Percentiles rank a stretch among this genome's conserved stretches.
phyloP scores from a whole-genome alignment of 1,140 invertebrate genomes.

The Hylaeus volcanicus region DNA sequence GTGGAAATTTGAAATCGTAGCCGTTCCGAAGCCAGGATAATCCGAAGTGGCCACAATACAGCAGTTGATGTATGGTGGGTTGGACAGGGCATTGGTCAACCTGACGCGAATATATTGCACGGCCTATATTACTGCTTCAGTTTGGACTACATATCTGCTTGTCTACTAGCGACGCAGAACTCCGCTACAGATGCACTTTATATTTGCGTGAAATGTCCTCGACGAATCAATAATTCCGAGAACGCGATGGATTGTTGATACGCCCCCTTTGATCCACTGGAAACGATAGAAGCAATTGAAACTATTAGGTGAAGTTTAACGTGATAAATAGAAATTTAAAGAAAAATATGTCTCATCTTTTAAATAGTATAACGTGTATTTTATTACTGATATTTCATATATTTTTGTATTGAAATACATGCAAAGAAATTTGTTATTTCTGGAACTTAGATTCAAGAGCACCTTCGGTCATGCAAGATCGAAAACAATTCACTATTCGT shows the following conservation, averaged over 20 bases:
- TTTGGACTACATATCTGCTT: slow-evolving; percentile 58
- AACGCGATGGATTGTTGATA: slow-evolving; percentile 7
- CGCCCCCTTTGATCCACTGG: too few species aligned
- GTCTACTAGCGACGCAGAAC: slow-evolving; percentile 15
- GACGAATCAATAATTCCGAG: slow-evolving; percentile 34
- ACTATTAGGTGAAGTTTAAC: too few species aligned
- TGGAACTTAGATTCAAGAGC: not conserved
- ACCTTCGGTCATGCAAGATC: not conserved
- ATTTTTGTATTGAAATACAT: too few species aligned
- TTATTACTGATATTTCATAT: too few species aligned
- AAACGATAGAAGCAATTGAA: too few species aligned
- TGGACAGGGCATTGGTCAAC: slow-evolving; percentile 66
- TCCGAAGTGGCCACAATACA: slow-evolving; percentile 68
- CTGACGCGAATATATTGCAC: slow-evolving; percentile 66
- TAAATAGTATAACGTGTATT: too few species aligned
- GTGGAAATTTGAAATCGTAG: slow-evolving; percentile 54
- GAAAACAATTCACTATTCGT: not conserved
- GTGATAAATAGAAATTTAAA: too few species aligned
- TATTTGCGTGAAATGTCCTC: slow-evolving; percentile 12
- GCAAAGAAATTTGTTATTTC: not conserved
- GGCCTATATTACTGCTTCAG: slow-evolving; percentile 64
- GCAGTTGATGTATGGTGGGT: slow-evolving; percentile 66
- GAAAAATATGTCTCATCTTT: too few species aligned
- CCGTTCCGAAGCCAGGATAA: slow-evolving; percentile 56
- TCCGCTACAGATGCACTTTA: slow-evolving; percentile 5